Evolutionary conservation across 2,888 invertebrate genomes (phyloP).

Genomic region (Synergus itoensis): DNA sequence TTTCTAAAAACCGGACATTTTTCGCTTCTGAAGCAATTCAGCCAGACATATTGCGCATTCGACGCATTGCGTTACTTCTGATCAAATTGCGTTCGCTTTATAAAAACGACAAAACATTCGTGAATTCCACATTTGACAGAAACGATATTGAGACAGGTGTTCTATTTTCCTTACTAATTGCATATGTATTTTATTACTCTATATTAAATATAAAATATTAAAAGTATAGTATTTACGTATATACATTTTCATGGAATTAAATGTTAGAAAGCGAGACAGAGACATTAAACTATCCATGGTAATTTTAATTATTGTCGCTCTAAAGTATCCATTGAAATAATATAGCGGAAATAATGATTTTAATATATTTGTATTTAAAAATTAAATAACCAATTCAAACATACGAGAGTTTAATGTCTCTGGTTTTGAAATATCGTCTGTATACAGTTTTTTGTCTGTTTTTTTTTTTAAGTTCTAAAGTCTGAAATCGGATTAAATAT

Average conservation of each 20-base stretch:
- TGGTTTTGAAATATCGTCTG: background rate
- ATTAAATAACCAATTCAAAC: too few species aligned
- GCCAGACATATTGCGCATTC: conserved; percentile 18
- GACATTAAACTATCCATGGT: too few species aligned
- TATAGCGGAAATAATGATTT: too few species aligned
- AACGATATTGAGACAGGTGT: background rate
- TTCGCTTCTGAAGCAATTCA: conserved; percentile 25
- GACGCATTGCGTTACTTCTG: conserved; percentile 27
- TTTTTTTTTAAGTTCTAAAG: background rate
- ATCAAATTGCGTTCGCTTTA: conserved; percentile 6
- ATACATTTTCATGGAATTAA: too few species aligned
- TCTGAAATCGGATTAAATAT: background rate
- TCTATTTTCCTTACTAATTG: background rate
- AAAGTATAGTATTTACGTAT: too few species aligned
- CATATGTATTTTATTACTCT: too few species aligned
- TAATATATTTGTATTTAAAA: too few species aligned
- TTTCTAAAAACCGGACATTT: conserved; percentile 15
- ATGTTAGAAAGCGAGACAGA: too few species aligned
- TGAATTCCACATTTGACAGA: conserved; percentile 23
- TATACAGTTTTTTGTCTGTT: background rate
- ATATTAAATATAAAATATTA: too few species aligned
- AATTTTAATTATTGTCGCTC: background rate
- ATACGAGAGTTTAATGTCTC: too few species aligned
- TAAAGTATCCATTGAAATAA: background rate
- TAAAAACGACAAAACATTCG: conserved; percentile 20